Percentiles rank a stretch among this genome's conserved stretches.
Conservation (phyloP, 2,113 vertebrate genomes). For the Carettochelys insculpta region DNA sequence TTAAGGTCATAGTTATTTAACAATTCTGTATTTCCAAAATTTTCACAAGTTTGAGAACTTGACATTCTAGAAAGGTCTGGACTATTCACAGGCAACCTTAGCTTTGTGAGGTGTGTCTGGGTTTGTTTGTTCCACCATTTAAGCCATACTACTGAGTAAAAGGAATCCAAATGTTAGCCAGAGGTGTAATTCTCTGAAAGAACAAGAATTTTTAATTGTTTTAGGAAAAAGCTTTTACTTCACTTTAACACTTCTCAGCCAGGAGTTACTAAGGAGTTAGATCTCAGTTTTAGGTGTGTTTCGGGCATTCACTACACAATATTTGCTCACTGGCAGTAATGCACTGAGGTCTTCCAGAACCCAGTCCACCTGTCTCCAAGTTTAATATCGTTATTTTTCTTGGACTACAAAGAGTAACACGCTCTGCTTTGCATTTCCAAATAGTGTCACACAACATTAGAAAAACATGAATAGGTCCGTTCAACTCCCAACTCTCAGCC, state of each 20-base stretch:
- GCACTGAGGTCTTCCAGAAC: neutral
- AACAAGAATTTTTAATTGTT: neutral
- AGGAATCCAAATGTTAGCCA: neutral
- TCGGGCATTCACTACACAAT: neutral
- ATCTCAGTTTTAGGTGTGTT: neutral
- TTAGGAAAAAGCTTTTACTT: neutral
- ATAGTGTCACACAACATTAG: neutral
- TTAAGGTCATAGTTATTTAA: neutral
- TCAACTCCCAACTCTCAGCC: neutral
- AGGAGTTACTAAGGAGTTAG: neutral
- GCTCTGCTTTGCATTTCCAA: neutral
- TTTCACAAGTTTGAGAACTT: neutral
- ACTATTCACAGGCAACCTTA: neutral
- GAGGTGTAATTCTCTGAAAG: neutral
- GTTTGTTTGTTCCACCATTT: neutral
- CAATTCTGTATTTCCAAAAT: neutral
- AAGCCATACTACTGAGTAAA: neutral
- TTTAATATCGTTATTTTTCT: neutral
- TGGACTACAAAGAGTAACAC: neutral
- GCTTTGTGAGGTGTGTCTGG: no score
- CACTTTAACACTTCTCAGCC: neutral
- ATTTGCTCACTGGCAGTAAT: neutral
- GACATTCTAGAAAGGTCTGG: neutral
- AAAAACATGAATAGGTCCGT: neutral
- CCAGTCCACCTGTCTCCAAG: neutral